Evolutionary conservation across 92 coral and sea anemone species (phyloP).

Genomic region (Umimayanthus kanabou): DNA sequence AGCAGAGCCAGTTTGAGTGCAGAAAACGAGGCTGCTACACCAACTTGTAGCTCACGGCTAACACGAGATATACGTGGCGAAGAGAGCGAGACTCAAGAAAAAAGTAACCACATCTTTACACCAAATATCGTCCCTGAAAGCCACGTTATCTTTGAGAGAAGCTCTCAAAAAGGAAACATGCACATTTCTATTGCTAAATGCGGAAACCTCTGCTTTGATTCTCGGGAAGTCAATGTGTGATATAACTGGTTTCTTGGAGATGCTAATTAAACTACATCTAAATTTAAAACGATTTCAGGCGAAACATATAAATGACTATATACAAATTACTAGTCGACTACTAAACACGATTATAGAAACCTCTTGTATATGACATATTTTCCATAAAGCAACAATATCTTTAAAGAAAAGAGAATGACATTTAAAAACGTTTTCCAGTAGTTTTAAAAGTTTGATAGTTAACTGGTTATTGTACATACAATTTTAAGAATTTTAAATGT

Average conservation of each 20-base stretch:
- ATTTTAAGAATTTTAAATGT: too few relatives aligned
- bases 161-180: background rate
- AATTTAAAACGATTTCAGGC: background rate
- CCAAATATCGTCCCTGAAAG: background rate
- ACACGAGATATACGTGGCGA: background rate
- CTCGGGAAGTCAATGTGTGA: background rate
- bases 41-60: background rate
- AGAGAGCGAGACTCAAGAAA: background rate
- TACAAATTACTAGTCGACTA: background rate
- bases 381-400: background rate
- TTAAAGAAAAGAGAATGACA: too few relatives aligned
- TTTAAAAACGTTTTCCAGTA: too few relatives aligned
- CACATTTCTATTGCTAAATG: background rate
- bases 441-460: background rate
- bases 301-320: background rate
- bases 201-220: background rate
- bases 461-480: background rate
- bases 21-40: background rate
- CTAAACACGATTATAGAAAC: background rate
- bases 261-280: background rate
- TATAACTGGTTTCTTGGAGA: background rate
- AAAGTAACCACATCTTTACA: background rate
- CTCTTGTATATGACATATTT: background rate
- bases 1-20: constrained; percentile 1
- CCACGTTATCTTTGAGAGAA: background rate